phyloP scores from a whole-genome alignment of 2,113 vertebrate species.

The Cranoglanis bouderius region DNA sequence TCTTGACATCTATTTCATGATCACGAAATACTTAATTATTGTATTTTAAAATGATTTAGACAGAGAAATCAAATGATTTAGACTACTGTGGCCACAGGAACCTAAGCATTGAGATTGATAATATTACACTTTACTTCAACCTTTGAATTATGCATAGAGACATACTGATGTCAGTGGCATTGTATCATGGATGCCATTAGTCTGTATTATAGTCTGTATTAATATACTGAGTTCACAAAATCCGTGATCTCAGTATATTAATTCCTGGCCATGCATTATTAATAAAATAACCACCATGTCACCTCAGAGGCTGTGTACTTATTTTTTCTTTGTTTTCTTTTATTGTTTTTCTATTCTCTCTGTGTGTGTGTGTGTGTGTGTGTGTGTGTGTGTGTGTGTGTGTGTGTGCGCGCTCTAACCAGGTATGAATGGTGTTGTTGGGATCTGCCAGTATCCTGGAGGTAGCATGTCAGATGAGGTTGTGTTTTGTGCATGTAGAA shows the following conservation, averaged over 20 bases:
- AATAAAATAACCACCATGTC: neutral
- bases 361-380: constrained; percentile 1
- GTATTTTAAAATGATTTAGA: neutral
- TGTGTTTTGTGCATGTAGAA: constrained; percentile 31
- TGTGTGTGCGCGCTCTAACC: constrained; percentile 36
- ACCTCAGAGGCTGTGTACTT: neutral
- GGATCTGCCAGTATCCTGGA: constrained; percentile 53
- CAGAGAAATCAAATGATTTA: neutral
- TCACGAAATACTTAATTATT: neutral
- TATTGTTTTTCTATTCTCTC: neutral
- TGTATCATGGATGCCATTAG: neutral
- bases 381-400: neutral
- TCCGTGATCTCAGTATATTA: neutral
- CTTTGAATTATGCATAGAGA: neutral
- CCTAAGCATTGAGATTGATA: neutral
- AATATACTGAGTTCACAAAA: too few relatives aligned
- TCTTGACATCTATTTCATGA: neutral
- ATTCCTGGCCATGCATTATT: neutral
- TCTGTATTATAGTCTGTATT: too few relatives aligned
- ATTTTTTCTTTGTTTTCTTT: neutral
- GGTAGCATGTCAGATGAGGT: constrained; percentile 38
- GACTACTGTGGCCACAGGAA: neutral
- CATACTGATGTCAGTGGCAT: neutral
- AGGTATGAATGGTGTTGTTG: constrained; percentile 53
- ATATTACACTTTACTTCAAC: neutral